These are phyloP conservation scores for Phrynocephalus guinanensis DNA, from an alignment of 2,797 vertebrate genomes.

Conservation along the genomic window DNA sequence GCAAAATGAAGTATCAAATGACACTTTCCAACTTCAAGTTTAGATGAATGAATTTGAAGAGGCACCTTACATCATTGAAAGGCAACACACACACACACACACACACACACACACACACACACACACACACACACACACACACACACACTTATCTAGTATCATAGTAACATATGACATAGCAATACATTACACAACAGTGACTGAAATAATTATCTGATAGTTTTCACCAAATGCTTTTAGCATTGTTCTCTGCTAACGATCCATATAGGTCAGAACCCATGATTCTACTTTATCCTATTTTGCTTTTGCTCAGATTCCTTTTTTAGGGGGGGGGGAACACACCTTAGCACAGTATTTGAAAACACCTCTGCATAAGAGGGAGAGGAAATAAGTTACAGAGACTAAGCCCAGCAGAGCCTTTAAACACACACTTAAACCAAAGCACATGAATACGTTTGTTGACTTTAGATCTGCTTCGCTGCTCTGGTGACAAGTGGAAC, in stretches of 20 bases:
- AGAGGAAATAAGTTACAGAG: conserved; percentile 28
- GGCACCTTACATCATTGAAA: no score
- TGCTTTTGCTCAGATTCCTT: conserved; percentile 8
- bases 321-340: neutral
- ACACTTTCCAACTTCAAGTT: neutral
- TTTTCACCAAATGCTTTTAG: conserved; percentile 13
- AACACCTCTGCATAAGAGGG: conserved; percentile 2
- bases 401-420: conserved; percentile 7
- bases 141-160: no score
- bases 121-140: no score
- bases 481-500: conserved; percentile 16
- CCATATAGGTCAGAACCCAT: neutral
- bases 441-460: conserved; percentile 26
- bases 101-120: no score
- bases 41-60: no score
- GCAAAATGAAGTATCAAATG: neutral
- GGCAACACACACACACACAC: no score
- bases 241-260: neutral
- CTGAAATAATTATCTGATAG: neutral
- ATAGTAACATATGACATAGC: neutral
- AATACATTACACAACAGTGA: neutral
- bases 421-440: conserved; percentile 33
- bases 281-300: neutral
- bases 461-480: conserved; percentile 25
- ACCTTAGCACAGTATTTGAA: neutral